Base-by-base conservation (phyloP, 2,888 invertebrate species). In the Cephus pygmeus region DNA sequence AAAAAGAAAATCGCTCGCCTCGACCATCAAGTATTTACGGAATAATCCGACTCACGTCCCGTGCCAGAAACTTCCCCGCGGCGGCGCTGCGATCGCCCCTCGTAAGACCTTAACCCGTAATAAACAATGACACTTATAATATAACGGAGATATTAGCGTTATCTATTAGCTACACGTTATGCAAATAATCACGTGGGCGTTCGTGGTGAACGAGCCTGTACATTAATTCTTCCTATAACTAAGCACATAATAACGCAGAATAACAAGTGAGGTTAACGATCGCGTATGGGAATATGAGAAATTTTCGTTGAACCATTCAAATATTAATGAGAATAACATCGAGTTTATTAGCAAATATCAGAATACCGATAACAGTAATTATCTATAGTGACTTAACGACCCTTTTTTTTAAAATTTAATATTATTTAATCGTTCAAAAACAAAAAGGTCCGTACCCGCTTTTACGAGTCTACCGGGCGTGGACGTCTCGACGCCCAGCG, bases 161-260 rank as follows among this genome's bases (percentile, higher is more conserved):
- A 74, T 74, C 74, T 74, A 30, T 34, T 35, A 74, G 34, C 33
- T 74, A 74, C 74, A 31, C 36, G 75, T 75, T 74, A 56, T 75
- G 81, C 81, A 82, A 83, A 85, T 83, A 85, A 85, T 87, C 85
- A 82, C 83, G 86, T 86, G 79, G 73, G 79, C 77, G 74, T 81
- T 76, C 78, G 79, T 69, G 81, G 78, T 23, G 56, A 56, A 56
- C 23, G 56, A 23, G 56, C 23, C 56, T 56, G 56, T 56, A 56
- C 56, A 9, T 56, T 56, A 56, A 56, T 23, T 56, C 40, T 15
- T 56, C 23, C 23, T 23, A 56, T 23, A 56, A 23, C 56, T 9
- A 3, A 56, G 56, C 56, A 23, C 2, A 56, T 0, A 56, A 56
- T 56, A 56, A 23, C 9, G 56, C 23, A 23, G 23, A 23, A 6